Percentiles rank a stretch among this genome's conserved stretches.
phyloP scores from a whole-genome alignment of 2,113 vertebrate species.

The Nansenia antarctica region DNA sequence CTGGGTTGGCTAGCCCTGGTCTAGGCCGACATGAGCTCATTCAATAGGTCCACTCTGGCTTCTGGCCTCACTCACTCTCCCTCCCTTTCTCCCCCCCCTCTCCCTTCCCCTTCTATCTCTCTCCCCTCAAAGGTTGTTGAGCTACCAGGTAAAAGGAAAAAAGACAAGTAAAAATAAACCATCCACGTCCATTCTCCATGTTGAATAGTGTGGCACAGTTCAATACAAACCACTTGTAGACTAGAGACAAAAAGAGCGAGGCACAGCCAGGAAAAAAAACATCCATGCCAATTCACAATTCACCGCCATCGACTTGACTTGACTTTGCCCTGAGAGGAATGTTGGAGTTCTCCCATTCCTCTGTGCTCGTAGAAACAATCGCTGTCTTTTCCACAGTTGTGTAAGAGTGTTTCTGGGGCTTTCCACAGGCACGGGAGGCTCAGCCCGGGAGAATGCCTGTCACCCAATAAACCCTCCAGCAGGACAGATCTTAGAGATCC shows the following conservation, averaged over 20 bases:
- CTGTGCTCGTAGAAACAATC: too few species aligned
- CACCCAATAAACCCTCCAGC: constrained; percentile 39
- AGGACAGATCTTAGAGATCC: background rate
- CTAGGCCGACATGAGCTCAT: constrained; percentile 32
- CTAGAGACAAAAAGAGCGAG: constrained; percentile 30
- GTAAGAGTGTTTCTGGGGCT: constrained; percentile 47
- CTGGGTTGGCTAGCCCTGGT: too few species aligned
- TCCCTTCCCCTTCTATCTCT: too few species aligned
- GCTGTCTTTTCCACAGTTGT: constrained; percentile 54
- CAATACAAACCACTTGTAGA: constrained; percentile 27
- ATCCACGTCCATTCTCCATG: constrained; percentile 26
- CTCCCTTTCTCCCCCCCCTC: background rate
- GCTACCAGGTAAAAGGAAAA: constrained; percentile 27
- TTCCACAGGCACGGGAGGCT: constrained; percentile 32
- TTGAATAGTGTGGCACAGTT: constrained; percentile 25
- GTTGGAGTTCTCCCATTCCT: constrained; percentile 42
- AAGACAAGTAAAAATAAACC: constrained; percentile 28
- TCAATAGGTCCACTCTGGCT: constrained; percentile 12
- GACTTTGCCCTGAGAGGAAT: constrained; percentile 47
- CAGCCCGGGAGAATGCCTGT: constrained; percentile 35
- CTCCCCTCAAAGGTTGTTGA: constrained; percentile 11
- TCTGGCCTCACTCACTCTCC: background rate
- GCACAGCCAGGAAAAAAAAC: constrained; percentile 23
- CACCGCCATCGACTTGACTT: constrained; percentile 39
- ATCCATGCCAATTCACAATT: constrained; percentile 39